Base-by-base conservation (phyloP, 2,888 invertebrate species). In the Tetropium fuscum region DNA sequence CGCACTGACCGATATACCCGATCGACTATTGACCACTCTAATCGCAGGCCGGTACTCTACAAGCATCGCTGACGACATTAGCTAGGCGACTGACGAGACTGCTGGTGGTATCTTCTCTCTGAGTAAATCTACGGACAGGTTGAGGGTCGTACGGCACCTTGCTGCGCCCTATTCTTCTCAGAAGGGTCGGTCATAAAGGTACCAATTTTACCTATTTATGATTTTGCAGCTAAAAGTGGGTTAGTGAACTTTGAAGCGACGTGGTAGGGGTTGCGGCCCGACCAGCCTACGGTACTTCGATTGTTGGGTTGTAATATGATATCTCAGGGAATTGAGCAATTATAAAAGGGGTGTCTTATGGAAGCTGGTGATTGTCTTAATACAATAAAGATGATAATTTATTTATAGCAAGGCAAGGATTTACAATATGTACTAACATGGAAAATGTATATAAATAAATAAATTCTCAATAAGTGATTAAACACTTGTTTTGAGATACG, bases 141-240 rank as follows among this genome's bases (percentile, higher is more conserved):
- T 53, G 44, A 44, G 47, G 49, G 43, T 53, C 51, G 27, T 20
- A 51, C 47, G 27, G 53, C 53, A 64, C 58, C 59, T 57, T 57
- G 27, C 49, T 15, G 41, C 20, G 49, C 13, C 20, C 32, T 53
- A 53, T 47, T 19, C 41, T 56, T 58, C 56, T 49, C 6, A 27
- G 63, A 58, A 63, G 53, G 60, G 51, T 51, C 47, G 47, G 15
- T 38, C 43, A 45, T 48, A 45, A 58, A 61, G 53, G 58, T 61
- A 45, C 38, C 27, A 11, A 41, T 43, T 48, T 41, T 60, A 60
- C 57, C 57, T 60, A 49, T 57, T 34, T 11, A n/a, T 22, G 48
- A 13, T 8, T 20, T 16, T 11, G 5, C 36, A n/a, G 44, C 16
- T 44, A 11, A 44, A 27, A 27, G 27, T 48, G 38, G 38, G 48